These are phyloP conservation scores for Sardinella longiceps DNA, from an alignment of 2,797 vertebrate species.

Conservation along the genomic window DNA sequence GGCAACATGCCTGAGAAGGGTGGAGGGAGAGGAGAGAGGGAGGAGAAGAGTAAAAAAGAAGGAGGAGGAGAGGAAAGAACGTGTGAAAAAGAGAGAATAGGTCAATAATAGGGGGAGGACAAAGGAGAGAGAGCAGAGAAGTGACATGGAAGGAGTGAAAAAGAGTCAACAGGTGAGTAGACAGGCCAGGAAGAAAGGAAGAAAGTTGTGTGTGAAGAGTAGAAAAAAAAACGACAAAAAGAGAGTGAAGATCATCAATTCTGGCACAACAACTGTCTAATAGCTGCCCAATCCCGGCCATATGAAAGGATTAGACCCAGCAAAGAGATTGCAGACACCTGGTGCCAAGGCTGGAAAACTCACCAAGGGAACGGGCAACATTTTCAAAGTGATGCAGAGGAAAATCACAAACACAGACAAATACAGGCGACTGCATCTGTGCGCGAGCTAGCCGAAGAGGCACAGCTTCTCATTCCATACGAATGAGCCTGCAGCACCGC, in stretches of 20 bases:
- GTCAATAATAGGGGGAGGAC: too few relatives aligned
- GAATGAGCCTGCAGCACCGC: neutral
- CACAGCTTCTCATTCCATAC: neutral
- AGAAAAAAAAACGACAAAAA: neutral
- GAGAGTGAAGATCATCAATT: neutral
- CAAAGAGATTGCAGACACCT: neutral
- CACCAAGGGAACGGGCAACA: neutral
- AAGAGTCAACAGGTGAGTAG: neutral
- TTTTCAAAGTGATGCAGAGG: neutral
- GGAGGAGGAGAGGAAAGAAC: neutral
- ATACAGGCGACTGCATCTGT: neutral
- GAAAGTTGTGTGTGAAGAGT: neutral
- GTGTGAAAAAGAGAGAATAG: neutral
- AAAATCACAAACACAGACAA: neutral
- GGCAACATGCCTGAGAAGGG: constrained; percentile 79
- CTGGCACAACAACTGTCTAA: neutral
- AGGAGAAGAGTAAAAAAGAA: neutral
- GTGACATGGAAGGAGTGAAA: constrained; percentile 20
- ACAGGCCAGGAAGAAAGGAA: neutral
- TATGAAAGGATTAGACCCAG: neutral
- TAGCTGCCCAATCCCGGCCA: neutral
- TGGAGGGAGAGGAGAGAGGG: neutral
- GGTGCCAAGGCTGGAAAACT: neutral
- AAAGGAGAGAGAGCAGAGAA: neutral
- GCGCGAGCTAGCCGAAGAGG: neutral